Base-by-base conservation (phyloP, 92 coral and sea anemone species). In the Zoanthus solanderi region DNA sequence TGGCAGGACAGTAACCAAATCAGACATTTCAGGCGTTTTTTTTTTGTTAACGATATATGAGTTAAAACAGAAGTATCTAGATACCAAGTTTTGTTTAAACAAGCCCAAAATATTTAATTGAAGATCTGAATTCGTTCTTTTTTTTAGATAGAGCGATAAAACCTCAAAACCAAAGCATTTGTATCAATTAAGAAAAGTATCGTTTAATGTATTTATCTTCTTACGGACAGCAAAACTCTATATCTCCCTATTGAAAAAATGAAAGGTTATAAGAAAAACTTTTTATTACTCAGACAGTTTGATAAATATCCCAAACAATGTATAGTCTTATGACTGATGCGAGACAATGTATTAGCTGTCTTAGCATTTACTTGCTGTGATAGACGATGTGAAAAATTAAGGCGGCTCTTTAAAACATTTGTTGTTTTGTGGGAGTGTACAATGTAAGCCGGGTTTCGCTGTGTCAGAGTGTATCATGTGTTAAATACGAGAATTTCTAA, bases 401-500 rank as follows among this genome's bases (percentile, higher is more conserved):
- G 72, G 72, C 54, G 84, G 84, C 6, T 12, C 9, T 58, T 48
- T 60, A 58, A 58, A 50, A 47, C 7, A 30, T 17, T 68, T 15
- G 45, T 69, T 79, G 72, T 61, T 37, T 78, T 58, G 18, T 16
- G 18, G 47, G 11, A 54, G 68, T 23, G 31, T 4, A 23, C 14
- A 34, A 16, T 16, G 30, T 58, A 9, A 28, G 30, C 66, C n/a
- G 50, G 7, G 14, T 42, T 31, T 42, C 14, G 17, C 18, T 60
- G 83, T 60, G 83, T 69, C 42, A 37, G 42, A 78, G 52, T 31
- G 30, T 31, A 78, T 45, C 3, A 78, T 31, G 71, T 37, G 42
- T 37, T 2, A 37, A 37, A 37, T 37, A 37, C 3, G 42, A 37
- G 4, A 37, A 37, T 37, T 37, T 37, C 0, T 37, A 37, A 37